Conservation (phyloP, 2,888 invertebrate species). For the Chloromyia formosa region DNA sequence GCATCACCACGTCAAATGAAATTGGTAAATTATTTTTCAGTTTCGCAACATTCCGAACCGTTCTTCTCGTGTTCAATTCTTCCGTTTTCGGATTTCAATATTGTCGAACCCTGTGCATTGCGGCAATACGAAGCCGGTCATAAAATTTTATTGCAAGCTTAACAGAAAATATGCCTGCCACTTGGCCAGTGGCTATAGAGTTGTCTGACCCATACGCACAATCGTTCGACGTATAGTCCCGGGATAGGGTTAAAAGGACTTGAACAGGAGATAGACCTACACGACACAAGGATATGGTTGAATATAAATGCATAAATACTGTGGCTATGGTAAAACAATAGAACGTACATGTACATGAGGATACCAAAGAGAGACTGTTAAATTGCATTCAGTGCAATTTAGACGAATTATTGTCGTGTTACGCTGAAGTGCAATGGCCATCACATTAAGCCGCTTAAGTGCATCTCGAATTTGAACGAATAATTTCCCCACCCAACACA, state of each 20-base stretch:
- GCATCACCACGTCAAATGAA: constrained; percentile 6
- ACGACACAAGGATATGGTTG: constrained; percentile 1
- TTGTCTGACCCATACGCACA: constrained; percentile 29
- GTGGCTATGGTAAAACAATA: constrained; percentile 25
- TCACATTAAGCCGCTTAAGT: constrained; percentile 45
- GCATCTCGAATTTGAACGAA: constrained; percentile 37
- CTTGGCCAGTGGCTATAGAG: constrained; percentile 38
- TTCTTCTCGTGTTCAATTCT: neutral
- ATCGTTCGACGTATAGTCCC: neutral
- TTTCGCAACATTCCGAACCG: neutral
- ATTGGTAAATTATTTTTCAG: constrained; percentile 10
- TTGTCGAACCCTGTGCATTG: constrained; percentile 27
- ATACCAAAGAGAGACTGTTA: constrained; percentile 6
- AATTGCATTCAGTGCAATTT: constrained; percentile 49
- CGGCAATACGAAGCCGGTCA: constrained; percentile 51
- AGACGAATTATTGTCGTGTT: constrained; percentile 47
- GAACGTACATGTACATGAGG: neutral
- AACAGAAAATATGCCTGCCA: constrained; percentile 54
- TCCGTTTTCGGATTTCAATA: constrained; percentile 38
- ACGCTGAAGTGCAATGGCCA: constrained; percentile 45
- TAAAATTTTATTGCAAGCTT: constrained; percentile 61
- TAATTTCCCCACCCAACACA: constrained; percentile 45
- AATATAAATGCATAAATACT: constrained; percentile 28
- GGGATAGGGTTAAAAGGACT: constrained; percentile 26
- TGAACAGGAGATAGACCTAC: neutral